Base-by-base conservation (phyloP, 2,113 vertebrate genomes). In the Sphaerodactylus townsendi region DNA sequence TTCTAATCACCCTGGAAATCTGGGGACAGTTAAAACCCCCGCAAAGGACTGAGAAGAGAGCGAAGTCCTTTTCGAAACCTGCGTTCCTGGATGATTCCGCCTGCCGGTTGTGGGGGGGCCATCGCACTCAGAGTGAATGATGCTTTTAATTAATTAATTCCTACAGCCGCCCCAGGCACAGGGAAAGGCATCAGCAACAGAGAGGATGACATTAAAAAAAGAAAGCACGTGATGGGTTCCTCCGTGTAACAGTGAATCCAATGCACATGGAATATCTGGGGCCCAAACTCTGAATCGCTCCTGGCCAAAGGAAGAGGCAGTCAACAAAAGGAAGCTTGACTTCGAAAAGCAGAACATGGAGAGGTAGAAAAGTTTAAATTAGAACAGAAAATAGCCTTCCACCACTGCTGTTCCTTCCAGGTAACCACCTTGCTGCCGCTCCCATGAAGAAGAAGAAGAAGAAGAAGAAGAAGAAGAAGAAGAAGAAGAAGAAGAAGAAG, bases 1-100 rank as follows among this genome's bases (percentile, higher is more conserved):
- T 87, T 76, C 68, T 83, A 84, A 30, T 87, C 78, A 66, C 81
- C 15, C 1, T 1, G 41, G 0, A 4, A 85, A 74, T 76, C 46
- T 6, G 71, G 1, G 14, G 79, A 70, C 77, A 10, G 50, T 71
- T 65, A 33, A 86, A 89, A 78, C 39, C 81, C n/a, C 85, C 89
- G 70, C 0, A 0, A 62, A 82, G 83, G 84, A 70, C 79, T 85
- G 13, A 8, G 9, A 33, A 0, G 19, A 85, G 80, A 59, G 71
- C 79, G 77, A 81, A 77, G 15, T 39, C 9, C 33, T 44, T 14
- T 10, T 10, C 6, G 4, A 62, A 28, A 25, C 25, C 3, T 1
- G 28, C 17, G 25, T 28, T 23, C 5, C 23, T 21, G 33, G 21
- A 23, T 0, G 56, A 23, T 37, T 62, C 4, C 14, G 6, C 39